Evolutionary conservation across 2,113 vertebrate genomes (phyloP), one percentile per base, ranked within the genome.

Genomic region (Phoenicopterus ruber): DNA sequence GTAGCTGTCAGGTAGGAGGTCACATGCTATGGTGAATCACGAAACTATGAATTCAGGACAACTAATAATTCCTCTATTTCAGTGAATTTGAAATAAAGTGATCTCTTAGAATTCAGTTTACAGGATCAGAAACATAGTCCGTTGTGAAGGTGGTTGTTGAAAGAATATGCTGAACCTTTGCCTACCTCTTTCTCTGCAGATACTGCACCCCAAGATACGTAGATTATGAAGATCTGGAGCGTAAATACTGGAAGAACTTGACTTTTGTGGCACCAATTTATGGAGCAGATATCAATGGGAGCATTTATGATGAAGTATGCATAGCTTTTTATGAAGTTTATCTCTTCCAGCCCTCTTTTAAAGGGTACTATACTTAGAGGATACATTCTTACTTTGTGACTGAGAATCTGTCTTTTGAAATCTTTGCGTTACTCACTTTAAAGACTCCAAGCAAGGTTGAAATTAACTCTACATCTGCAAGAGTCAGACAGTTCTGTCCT

Each of bases 191-290:
- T 46, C 42, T 96, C 89, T 96, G 50, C 91, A 98, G 98, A 87
- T 98, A 98, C 36, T 97, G 98, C 88, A 98, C 98, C 67, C 98
- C 98, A 86, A 98, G 97, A 93, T 96, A 98, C 32, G 29, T 97
- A 94, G 98, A 98, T 91, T 98, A 98, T 94, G 98, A 98, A 98
- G 98, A 98, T 91, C 93, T 98, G 96, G 98, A 98, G 54, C 98
- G 98, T 89, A 98, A 98, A 97, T 98, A 98, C 86, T 98, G 98
- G 98, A 98, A 97, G 96, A 98, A 98, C 89, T 97, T 98, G 97
- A 98, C 98, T 88, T 98, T 98, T 88, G 98, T 98, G 90, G 97
- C 98, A 94, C 98, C 98, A 21, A 98, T 98, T 91, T 98, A 98
- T 96, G 98, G 98, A 90, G 98, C 98, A 93, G 98, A 98, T 97